phyloP scores from a whole-genome alignment of 2,888 invertebrate genomes.

The Atethmia centrago region DNA sequence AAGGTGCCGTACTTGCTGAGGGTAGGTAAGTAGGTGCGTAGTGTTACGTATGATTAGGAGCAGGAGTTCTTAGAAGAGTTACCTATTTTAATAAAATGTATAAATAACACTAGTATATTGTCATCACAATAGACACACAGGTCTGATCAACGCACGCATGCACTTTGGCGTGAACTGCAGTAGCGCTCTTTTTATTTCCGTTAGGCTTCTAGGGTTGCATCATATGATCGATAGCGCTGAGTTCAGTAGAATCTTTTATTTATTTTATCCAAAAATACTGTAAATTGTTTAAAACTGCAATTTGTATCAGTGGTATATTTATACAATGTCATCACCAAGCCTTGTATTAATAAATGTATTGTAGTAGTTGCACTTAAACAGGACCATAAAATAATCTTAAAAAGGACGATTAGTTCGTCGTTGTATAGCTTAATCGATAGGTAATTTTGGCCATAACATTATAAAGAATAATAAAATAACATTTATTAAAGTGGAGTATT shows the following conservation, averaged over 20 bases:
- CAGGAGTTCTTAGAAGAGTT: conserved; percentile 46
- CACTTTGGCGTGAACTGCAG: conserved; percentile 6
- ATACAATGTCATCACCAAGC: conserved; percentile 29
- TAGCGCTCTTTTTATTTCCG: conserved; percentile 15
- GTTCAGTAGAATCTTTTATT: conserved; percentile 16
- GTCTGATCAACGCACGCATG: conserved; percentile 3
- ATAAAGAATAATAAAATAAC: conserved; percentile 76
- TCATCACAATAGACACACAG: conserved; percentile 75
- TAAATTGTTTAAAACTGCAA: conserved; percentile 31
- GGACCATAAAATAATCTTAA: conserved; percentile 34
- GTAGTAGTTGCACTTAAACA: conserved; percentile 39
- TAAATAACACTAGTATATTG: conserved; percentile 78
- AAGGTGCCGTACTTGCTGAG: background rate
- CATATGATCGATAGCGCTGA: conserved; percentile 2
- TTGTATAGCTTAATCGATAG: conserved; percentile 35
- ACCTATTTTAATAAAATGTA: conserved; percentile 59
- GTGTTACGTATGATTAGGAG: conserved; percentile 58
- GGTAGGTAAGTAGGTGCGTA: conserved; percentile 54
- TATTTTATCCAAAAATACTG: conserved; percentile 48
- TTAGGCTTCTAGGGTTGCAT: conserved; percentile 6
- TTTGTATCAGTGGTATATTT: conserved; percentile 18
- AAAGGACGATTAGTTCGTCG: conserved; percentile 35
- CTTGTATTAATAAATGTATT: conserved; percentile 46
- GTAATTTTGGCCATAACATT: conserved; percentile 64
- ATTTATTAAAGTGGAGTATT: conserved; percentile 81